Conservation (phyloP, 2,888 invertebrate genomes). For the Merodon equestris region DNA sequence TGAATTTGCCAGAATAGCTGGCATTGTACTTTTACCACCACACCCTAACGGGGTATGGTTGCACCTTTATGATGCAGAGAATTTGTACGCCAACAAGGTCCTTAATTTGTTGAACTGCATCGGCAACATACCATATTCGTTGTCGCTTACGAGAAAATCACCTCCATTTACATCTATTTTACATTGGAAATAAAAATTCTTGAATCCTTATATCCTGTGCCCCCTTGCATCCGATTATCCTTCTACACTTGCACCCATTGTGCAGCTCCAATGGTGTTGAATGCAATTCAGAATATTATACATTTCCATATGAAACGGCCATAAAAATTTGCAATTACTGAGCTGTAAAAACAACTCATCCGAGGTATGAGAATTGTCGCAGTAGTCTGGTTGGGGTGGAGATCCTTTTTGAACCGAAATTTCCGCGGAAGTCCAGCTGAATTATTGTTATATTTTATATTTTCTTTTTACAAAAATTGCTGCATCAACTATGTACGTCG, state of each 20-base stretch:
- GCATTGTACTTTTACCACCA: too few species aligned
- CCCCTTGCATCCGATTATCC: not conserved
- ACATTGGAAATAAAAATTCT: constrained; percentile 50
- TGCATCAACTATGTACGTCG: too few species aligned
- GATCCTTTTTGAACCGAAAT: too few species aligned
- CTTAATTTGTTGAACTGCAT: constrained; percentile 51
- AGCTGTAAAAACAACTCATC: constrained; percentile 58
- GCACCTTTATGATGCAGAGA: constrained; percentile 37
- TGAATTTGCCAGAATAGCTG: not conserved
- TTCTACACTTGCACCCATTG: constrained; percentile 44
- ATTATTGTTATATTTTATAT: too few species aligned
- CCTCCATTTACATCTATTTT: constrained; percentile 61
- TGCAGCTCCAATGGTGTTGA: constrained; percentile 39
- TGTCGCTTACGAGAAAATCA: constrained; percentile 40
- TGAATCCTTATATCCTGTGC: constrained; percentile 8
- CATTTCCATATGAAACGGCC: constrained; percentile 54
- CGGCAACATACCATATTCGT: constrained; percentile 40
- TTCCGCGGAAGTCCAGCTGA: too few species aligned
- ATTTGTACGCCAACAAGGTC: constrained; percentile 50
- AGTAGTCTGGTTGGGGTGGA: too few species aligned
- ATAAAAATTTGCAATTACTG: constrained; percentile 59
- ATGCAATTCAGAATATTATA: constrained; percentile 32
- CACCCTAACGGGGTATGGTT: too few species aligned
- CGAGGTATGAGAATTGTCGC: constrained; percentile 24
- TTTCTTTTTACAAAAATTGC: too few species aligned